Conservation (phyloP, 2,888 invertebrate genomes). For the Ischnus inquisitorius region DNA sequence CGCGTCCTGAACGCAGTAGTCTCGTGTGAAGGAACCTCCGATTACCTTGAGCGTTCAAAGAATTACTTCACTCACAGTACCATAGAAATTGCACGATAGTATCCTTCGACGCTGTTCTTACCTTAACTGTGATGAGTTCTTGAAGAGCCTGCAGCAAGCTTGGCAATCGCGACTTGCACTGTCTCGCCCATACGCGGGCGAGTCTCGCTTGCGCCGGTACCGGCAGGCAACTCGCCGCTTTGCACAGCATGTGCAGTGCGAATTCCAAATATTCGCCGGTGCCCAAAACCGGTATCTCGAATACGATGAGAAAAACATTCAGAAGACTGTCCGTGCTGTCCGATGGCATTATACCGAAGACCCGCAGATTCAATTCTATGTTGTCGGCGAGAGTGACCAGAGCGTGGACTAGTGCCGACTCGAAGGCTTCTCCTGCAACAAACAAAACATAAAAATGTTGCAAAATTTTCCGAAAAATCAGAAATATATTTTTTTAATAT, state of each 20-base stretch:
- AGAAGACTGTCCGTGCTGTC: slow-evolving; percentile 86
- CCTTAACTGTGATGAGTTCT: slow-evolving; percentile 93
- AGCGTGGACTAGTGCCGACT: slow-evolving; percentile 91
- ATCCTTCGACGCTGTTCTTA: slow-evolving; percentile 60
- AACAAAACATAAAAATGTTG: slow-evolving; percentile 70
- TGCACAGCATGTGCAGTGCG: slow-evolving; percentile 92
- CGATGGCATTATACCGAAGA: slow-evolving; percentile 87
- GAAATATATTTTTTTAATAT: not conserved
- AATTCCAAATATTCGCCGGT: slow-evolving; percentile 94
- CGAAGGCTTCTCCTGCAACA: slow-evolving; percentile 85
- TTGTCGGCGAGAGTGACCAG: slow-evolving; percentile 91
- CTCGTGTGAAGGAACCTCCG: slow-evolving; percentile 90
- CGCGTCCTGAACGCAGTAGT: slow-evolving; percentile 94
- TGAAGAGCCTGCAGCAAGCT: slow-evolving; percentile 92
- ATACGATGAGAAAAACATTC: slow-evolving; percentile 90
- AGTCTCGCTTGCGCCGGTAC: slow-evolving; percentile 92
- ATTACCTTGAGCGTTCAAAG: slow-evolving; percentile 87
- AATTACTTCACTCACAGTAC: too few species aligned
- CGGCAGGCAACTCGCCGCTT: slow-evolving; percentile 91
- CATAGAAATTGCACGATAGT: too few species aligned
- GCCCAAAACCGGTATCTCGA: slow-evolving; percentile 91
- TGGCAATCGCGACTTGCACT: slow-evolving; percentile 88
- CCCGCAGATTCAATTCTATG: slow-evolving; percentile 90
- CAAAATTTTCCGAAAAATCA: not conserved
- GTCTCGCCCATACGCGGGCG: slow-evolving; percentile 92